These are phyloP conservation scores for Clytia hemisphaerica DNA, from an alignment of 30 jellyfish, hydroid and myxozoan species.

Conservation along the genomic window DNA sequence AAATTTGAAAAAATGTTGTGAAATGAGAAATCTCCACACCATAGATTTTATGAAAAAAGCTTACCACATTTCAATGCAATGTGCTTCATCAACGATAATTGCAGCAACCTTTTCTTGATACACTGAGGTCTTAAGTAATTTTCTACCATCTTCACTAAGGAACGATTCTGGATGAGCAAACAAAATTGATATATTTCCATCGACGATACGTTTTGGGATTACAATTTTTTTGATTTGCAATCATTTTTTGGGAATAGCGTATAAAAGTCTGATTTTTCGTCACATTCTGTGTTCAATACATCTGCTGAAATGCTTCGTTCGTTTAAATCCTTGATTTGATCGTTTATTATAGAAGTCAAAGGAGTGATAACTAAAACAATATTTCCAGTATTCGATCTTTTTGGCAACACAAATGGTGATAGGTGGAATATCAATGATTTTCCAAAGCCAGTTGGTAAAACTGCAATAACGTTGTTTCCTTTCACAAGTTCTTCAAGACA, in stretches of 20 bases:
- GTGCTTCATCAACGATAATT: background rate
- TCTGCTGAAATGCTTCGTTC: background rate
- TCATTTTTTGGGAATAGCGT: background rate
- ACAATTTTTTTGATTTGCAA: too few species aligned
- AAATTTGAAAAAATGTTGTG: too few species aligned
- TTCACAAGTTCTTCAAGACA: background rate
- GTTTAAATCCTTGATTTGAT: background rate
- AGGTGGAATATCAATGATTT: background rate
- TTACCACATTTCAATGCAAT: slow-evolving; percentile 3
- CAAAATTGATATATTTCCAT: background rate
- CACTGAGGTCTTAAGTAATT: background rate
- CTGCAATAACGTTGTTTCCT: background rate
- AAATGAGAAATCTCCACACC: too few species aligned
- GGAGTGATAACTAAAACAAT: too few species aligned
- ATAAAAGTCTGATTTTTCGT: background rate
- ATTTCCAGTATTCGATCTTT: background rate
- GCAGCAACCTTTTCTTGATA: background rate
- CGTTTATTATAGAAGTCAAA: background rate
- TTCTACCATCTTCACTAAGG: slow-evolving; percentile 2
- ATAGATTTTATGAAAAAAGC: background rate
- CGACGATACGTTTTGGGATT: background rate
- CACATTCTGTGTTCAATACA: background rate
- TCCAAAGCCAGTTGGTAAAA: background rate
- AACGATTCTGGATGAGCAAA: slow-evolving; percentile 6
- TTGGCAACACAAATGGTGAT: background rate